These are phyloP conservation scores for Empis stercorea DNA, from an alignment of 2,888 invertebrate genomes.

Conservation along the genomic window DNA sequence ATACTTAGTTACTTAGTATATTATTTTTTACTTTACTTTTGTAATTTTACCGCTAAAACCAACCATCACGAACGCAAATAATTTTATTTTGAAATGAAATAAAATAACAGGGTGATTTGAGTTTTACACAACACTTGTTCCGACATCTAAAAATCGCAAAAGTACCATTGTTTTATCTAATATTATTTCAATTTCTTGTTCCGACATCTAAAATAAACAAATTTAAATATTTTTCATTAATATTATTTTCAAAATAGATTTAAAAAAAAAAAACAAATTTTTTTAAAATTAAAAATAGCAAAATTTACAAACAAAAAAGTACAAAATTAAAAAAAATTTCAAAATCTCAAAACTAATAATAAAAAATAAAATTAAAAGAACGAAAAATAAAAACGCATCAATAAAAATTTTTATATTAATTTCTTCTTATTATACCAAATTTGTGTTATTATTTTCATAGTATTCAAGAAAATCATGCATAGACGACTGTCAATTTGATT, in stretches of 20 bases:
- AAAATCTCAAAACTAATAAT: neutral
- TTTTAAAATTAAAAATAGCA: neutral
- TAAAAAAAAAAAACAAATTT: neutral
- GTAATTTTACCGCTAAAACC: no score
- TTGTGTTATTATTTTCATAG: constrained; percentile 7
- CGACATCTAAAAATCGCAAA: constrained; percentile 93
- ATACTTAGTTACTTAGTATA: no score
- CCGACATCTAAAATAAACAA: constrained; percentile 65
- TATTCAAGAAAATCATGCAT: constrained; percentile 11
- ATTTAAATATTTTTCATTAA: neutral
- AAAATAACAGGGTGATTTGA: no score
- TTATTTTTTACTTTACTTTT: no score
- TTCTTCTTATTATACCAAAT: no score
- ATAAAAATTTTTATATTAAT: no score
- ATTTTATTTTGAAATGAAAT: no score
- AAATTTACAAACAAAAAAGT: neutral
- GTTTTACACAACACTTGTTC: no score
- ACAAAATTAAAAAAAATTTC: neutral
- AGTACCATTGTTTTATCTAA: constrained; percentile 99
- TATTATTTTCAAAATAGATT: neutral
- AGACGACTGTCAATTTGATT: constrained; percentile 7
- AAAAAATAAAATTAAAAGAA: constrained; percentile 2
- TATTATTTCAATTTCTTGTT: constrained; percentile 94
- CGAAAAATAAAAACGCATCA: no score
- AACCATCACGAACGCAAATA: no score